Base-by-base conservation (phyloP, 2,888 invertebrate genomes). In the Cephus nigrinus region DNA sequence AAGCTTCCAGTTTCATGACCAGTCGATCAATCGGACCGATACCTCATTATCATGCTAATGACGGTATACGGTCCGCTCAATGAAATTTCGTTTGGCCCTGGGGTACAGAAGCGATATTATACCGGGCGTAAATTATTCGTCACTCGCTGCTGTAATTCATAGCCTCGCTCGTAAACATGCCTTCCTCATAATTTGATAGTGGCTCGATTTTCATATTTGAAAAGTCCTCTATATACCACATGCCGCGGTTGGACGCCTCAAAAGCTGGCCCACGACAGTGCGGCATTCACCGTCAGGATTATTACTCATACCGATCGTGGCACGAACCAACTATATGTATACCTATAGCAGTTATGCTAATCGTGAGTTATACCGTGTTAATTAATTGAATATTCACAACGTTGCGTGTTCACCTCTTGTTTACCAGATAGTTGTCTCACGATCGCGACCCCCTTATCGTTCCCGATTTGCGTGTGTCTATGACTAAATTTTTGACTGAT, bases 201-300 rank as follows among this genome's bases (percentile, higher is more conserved):
- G 55, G 78, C 69, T 84, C 85, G 84, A 85, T 85, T 85, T 85
- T 84, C 85, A 85, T 85, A 85, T 85, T 85, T 85, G 82, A 84
- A 85, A 85, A 85, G 85, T 83, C 84, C 84, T 80, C 80, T 84
- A 55, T 55, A 23, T 23, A 55, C 5, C 23, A 23, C 9, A 23
- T 0, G 55, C 23, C 23, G 55, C 23, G 55, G 55, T 9, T 55
- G 23, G 23, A 55, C 55, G 55, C 55, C 55, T 23, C 55, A 55
- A 23, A 55, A 55, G 55, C 23, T 55, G 55, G 9, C 2, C 55
- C 55, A 23, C 23, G 23, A 55, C 55, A 15, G 23, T 15, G 23
- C 55, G 0, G 23, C 9, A 55, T 55, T 55, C 55, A 5, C 55
- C 55, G 23, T 23, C 23, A 55, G 23, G 23, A 55, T 55, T 55